phyloP scores from a whole-genome alignment of 2,113 vertebrate species.

The Pogonocichla stellata region DNA sequence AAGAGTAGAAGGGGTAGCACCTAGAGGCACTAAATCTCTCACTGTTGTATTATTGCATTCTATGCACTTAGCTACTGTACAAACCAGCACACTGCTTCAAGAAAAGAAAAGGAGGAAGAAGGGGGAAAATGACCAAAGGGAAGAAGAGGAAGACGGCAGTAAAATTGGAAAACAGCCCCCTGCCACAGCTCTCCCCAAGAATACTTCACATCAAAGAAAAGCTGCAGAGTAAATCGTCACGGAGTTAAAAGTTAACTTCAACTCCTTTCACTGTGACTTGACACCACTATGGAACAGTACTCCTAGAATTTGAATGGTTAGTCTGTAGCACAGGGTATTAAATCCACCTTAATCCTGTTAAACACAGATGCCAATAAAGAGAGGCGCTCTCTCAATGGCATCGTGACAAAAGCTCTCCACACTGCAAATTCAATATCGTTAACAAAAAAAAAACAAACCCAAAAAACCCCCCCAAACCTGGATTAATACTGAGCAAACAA shows the following conservation, averaged over 20 bases:
- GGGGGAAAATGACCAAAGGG: conserved; percentile 9
- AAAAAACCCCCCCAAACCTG: neutral
- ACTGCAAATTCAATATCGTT: neutral
- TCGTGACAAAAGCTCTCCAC: conserved; percentile 20
- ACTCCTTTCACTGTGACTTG: conserved; percentile 36
- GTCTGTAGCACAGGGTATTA: conserved; percentile 13
- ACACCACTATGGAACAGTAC: conserved; percentile 25
- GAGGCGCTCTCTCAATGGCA: neutral
- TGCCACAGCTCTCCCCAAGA: neutral
- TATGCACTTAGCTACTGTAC: conserved; percentile 36
- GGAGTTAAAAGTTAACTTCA: conserved; percentile 46
- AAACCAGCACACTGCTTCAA: conserved; percentile 13
- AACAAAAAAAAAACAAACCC: neutral
- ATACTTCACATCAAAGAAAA: conserved; percentile 38
- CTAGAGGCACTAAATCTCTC: conserved; percentile 52
- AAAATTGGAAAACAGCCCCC: neutral
- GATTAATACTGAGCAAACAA: conserved; percentile 57
- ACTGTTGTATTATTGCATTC: conserved; percentile 40
- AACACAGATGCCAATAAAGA: conserved; percentile 36
- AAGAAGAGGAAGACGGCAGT: neutral
- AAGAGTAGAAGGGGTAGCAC: conserved; percentile 29
- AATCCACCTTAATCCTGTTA: conserved; percentile 61
- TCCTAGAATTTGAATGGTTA: conserved; percentile 28
- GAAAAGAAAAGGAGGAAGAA: conserved; percentile 28
- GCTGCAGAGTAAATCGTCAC: neutral